phyloP scores from a whole-genome alignment of 2,888 invertebrate genomes.

The Crepidodera aurea region DNA sequence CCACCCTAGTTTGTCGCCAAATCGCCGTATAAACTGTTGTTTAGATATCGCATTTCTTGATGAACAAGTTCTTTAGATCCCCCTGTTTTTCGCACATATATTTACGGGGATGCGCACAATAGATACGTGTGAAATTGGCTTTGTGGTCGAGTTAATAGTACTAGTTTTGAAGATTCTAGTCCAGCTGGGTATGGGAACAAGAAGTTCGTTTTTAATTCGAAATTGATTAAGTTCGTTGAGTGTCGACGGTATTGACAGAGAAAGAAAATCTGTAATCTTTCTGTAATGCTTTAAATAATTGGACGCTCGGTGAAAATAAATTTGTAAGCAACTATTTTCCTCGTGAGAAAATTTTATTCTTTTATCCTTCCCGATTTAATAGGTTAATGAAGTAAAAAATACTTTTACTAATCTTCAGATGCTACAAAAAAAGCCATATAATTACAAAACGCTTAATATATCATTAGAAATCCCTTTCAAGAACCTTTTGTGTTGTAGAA shows the following conservation, averaged over 20 bases:
- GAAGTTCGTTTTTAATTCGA: constrained; percentile 19
- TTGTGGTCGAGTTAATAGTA: constrained; percentile 53
- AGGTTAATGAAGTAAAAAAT: too few relatives aligned
- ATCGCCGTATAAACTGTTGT: constrained; percentile 56
- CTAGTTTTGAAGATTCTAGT: constrained; percentile 21
- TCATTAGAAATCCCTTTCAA: too few relatives aligned
- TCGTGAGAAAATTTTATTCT: too few relatives aligned
- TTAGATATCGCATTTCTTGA: constrained; percentile 48
- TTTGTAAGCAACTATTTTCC: too few relatives aligned
- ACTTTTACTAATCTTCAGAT: too few relatives aligned
- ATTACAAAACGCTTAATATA: too few relatives aligned
- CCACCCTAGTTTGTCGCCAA: constrained; percentile 47
- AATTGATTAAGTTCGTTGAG: constrained; percentile 21
- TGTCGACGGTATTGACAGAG: neutral
- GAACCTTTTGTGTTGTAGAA: neutral
- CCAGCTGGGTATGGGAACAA: constrained; percentile 30
- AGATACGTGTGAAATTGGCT: constrained; percentile 54
- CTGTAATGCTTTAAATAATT: too few relatives aligned
- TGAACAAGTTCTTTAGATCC: constrained; percentile 34
- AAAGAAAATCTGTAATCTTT: too few relatives aligned
- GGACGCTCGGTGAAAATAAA: too few relatives aligned
- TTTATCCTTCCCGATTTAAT: too few relatives aligned
- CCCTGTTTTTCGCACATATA: constrained; percentile 48
- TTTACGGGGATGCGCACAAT: constrained; percentile 33
- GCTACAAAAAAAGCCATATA: too few relatives aligned